Evolutionary conservation across 2,888 invertebrate genomes (phyloP), one percentile per base, ranked within the genome.

Genomic region (Xestobium rufovillosum): DNA sequence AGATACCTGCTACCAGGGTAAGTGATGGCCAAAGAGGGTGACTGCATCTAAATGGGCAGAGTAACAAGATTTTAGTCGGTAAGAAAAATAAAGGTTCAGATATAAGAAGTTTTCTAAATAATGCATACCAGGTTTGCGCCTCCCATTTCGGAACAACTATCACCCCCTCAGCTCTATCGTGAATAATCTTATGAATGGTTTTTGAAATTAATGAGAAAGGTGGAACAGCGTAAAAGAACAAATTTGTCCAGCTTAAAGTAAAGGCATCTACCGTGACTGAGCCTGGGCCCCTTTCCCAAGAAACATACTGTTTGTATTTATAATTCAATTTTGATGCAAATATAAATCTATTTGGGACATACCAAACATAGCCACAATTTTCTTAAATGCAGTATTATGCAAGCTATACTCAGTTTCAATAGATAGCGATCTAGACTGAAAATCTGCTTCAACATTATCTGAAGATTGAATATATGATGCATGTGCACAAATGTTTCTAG

Each of bases 191-290:
- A 31, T 44, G 41, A 3, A 60, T 26, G 2, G 36, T 31, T 36
- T 39, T 44, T 14, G 52, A 34, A 14, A 58, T 42, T 1, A 54
- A 10, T 1, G 45, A 42, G 34, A 55, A 57, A 1, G 55, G 53
- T 2, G 55, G 53, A 17, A 55, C 56, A 1, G 54, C 55, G 41
- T 54, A 57, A 38, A 43, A 45, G 8, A n/a, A 29, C 3, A 10
- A 15, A 15, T 23, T n/a, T 42, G 43, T 19, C 48, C 48, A 39
- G 38, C 14, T 14, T 26, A 38, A 42, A 4, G 49, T 56, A 32
- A 55, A 55, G 0, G 54, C 55, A 33, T 55, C 53, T 1, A 53
- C 36, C 2, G 39, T 38, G 2, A 32, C 10, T 1, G 49, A 40
- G 2, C 39, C 39, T 2, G 52, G 52, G 28, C 53, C 50, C 31